A percentile compares a stretch with the other conserved stretches of the same genome.
These are phyloP conservation scores for Drosophila trapezifrons DNA, from an alignment of 1,140 invertebrate species.

Conservation along the genomic window DNA sequence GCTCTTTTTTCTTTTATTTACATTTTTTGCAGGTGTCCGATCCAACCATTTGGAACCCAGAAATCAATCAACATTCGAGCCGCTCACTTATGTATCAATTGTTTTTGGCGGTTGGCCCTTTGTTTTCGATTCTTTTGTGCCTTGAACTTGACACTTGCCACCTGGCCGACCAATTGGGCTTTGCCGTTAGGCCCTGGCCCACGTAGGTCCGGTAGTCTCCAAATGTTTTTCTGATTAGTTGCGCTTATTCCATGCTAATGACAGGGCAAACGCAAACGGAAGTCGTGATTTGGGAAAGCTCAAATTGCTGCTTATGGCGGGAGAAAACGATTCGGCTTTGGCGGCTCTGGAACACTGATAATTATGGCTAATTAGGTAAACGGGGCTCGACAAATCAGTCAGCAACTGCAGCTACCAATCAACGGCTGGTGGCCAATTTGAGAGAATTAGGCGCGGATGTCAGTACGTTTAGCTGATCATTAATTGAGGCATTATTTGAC, in stretches of 20 bases:
- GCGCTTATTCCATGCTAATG: conserved; percentile 62
- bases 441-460: conserved; percentile 29
- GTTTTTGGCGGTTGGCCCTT: conserved; percentile 52
- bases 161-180: conserved; percentile 25
- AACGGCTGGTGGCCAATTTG: conserved; percentile 14
- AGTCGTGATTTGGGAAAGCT: conserved; percentile 62
- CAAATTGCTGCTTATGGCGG: conserved; percentile 38
- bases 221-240: conserved; percentile 56
- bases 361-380: conserved; percentile 53
- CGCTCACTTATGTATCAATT: conserved; percentile 64
- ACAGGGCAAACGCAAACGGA: conserved; percentile 46
- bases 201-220: conserved; percentile 27
- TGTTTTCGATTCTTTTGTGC: conserved; percentile 41
- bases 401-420: conserved; percentile 32
- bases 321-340: conserved; percentile 30
- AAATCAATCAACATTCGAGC: conserved; percentile 70
- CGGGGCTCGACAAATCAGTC: conserved; percentile 34
- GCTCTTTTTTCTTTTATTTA: conserved; percentile 18
- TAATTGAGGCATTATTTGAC: conserved; percentile 18
- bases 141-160: conserved; percentile 72
- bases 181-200: conserved; percentile 18
- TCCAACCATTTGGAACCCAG: conserved; percentile 58
- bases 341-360: conserved; percentile 26
- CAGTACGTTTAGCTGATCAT: conserved; percentile 18
- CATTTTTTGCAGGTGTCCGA: conserved; percentile 51